phyloP scores from a whole-genome alignment of 2,113 vertebrate genomes.

The Dicerorhinus sumatrensis region DNA sequence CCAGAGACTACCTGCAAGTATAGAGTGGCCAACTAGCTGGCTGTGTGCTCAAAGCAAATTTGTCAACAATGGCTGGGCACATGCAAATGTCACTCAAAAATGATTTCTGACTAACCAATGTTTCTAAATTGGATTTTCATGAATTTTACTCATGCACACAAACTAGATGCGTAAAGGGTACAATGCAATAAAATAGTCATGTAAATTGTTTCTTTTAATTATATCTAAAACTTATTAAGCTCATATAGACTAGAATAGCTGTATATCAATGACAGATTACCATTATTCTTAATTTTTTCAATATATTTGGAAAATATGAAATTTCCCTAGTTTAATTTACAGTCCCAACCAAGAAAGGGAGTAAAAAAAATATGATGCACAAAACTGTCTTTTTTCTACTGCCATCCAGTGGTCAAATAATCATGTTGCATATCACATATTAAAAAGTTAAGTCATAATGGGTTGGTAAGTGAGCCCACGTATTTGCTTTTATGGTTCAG shows the following conservation, averaged over 20 bases:
- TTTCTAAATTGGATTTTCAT: background rate
- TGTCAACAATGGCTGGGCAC: background rate
- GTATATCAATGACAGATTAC: background rate
- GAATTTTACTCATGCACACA: background rate
- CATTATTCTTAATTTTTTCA: background rate
- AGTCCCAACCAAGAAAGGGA: background rate
- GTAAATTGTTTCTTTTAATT: background rate
- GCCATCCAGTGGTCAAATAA: slow-evolving; percentile 39
- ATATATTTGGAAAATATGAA: background rate
- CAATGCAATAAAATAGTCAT: background rate
- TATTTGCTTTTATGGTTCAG: background rate
- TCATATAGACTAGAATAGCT: background rate
- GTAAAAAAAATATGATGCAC: background rate
- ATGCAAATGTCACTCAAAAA: background rate
- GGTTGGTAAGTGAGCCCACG: background rate
- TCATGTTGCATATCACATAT: background rate
- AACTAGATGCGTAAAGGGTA: background rate
- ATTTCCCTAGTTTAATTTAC: background rate
- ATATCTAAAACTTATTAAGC: background rate
- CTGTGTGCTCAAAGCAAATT: background rate
- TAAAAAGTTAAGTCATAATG: background rate
- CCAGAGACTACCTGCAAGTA: background rate
- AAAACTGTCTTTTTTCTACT: slow-evolving; percentile 52
- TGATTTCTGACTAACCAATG: background rate
- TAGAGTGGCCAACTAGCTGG: background rate